A percentile compares a stretch with the other conserved stretches of the same genome.
Conservation (phyloP, 2,113 vertebrate species). For the Tragelaphus imberbis region DNA sequence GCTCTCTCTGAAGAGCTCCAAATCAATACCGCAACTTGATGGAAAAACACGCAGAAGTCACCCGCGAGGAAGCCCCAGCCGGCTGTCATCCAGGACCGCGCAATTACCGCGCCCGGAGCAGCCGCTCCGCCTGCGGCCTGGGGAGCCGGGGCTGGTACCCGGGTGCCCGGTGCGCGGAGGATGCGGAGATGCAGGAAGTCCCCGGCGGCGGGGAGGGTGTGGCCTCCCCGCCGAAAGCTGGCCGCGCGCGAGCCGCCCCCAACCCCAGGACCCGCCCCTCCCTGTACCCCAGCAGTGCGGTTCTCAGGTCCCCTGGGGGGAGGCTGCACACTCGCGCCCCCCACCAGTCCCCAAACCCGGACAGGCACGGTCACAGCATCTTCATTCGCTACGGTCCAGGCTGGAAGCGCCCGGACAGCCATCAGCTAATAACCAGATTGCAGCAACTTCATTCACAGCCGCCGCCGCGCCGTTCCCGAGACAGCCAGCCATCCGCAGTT, state of each 20-base stretch:
- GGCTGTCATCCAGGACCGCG: background rate
- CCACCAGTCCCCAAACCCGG: fast-evolving
- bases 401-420: background rate
- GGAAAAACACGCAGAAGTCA: background rate
- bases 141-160: background rate
- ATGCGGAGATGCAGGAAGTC: background rate
- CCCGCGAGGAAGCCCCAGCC: fast-evolving
- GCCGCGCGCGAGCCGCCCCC: background rate
- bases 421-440: fast-evolving
- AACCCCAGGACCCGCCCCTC: background rate
- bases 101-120: fast-evolving
- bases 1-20: background rate
- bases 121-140: background rate
- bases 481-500: background rate
- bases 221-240: background rate
- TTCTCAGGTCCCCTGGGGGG: background rate
- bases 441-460: background rate
- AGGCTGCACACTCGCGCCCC: background rate
- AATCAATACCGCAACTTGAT: background rate
- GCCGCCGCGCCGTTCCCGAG: background rate
- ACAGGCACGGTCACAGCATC: background rate
- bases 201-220: background rate
- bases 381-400: background rate
- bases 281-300: background rate
- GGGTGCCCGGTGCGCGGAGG: background rate